Conservation (phyloP, 2,797 vertebrate genomes). For the Cossypha heuglini region DNA sequence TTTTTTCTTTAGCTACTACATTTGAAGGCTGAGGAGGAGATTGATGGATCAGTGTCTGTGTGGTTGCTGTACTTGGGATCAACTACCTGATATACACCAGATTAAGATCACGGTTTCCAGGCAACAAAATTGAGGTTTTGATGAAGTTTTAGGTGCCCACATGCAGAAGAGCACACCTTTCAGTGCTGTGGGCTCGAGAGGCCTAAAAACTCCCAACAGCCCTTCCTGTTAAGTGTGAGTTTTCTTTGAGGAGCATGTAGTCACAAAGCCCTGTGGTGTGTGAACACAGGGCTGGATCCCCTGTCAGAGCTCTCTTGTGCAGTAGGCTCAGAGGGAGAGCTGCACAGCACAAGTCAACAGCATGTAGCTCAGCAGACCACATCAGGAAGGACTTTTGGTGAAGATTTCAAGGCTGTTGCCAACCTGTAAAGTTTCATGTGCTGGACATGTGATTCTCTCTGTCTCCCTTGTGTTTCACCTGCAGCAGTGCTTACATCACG, state of each 20-base stretch:
- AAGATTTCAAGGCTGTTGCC: neutral
- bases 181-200: neutral
- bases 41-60: neutral
- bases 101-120: neutral
- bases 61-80: neutral
- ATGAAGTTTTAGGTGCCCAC: neutral
- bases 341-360: neutral
- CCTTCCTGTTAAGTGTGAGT: neutral
- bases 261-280: neutral
- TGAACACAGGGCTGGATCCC: neutral
- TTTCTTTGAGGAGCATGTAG: neutral
- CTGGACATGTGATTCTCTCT: neutral
- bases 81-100: neutral
- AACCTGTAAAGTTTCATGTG: neutral
- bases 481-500: neutral
- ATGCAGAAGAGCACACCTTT: neutral
- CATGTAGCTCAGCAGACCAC: neutral
- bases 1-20: neutral
- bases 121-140: neutral
- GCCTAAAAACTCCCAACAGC: neutral
- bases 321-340: neutral
- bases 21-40: neutral
- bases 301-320: neutral
- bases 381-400: neutral
- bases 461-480: neutral